Evolutionary conservation across 1,140 invertebrate genomes (phyloP).

Genomic region (Bradynema listronoti): DNA sequence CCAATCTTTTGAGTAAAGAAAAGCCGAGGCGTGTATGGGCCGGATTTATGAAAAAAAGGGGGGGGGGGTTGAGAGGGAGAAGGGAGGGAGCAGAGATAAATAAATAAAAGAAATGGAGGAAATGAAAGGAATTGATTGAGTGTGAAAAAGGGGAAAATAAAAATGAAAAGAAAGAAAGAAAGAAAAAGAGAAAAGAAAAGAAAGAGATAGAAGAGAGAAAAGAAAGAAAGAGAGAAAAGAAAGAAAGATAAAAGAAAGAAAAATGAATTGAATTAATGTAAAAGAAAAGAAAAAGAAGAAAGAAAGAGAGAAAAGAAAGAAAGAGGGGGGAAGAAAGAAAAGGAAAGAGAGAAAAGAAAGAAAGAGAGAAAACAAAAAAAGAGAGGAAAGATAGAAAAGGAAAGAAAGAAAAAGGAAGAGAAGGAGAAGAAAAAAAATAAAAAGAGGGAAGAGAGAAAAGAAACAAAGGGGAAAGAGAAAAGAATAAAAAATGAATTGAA

Average conservation of each 20-base stretch:
- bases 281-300: background rate
- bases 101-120: too few relatives aligned
- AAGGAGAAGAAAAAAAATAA: background rate
- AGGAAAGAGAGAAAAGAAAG: background rate
- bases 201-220: background rate
- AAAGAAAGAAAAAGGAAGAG: conserved; percentile 4
- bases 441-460: too few relatives aligned
- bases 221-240: background rate
- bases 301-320: conserved; percentile 1
- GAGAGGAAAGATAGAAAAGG: background rate
- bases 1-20: too few relatives aligned
- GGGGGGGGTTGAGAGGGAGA: background rate
- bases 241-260: background rate
- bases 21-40: background rate
- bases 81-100: too few relatives aligned
- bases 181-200: background rate
- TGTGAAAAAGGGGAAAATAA: background rate
- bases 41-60: background rate
- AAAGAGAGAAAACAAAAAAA: conserved; percentile 1
- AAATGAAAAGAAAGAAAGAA: background rate
- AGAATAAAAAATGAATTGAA: too few relatives aligned
- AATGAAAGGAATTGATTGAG: too few relatives aligned
- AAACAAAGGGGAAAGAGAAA: background rate
- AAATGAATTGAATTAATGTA: conserved; percentile 3
- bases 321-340: background rate